A percentile compares a stretch with the other conserved stretches of the same genome.
Evolutionary conservation across 2,888 invertebrate species (phyloP).

Genomic region (Lumbricus terrestris): DNA sequence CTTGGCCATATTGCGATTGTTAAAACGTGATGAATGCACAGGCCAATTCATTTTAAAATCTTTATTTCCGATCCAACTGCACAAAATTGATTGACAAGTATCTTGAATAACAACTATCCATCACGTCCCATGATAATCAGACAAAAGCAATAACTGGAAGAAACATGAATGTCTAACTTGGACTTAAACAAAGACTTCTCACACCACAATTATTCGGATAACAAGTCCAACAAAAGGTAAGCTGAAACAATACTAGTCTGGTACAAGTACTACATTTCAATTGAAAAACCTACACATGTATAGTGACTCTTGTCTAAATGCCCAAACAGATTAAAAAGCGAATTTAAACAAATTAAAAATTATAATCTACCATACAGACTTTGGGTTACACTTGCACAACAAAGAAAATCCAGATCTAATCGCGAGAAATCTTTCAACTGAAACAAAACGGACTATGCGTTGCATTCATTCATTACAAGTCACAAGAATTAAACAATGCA

Average conservation of each 20-base stretch:
- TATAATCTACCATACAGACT: too few species aligned
- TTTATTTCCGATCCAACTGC: neutral
- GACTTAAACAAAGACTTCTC: neutral
- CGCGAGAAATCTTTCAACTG: neutral
- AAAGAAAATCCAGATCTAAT: neutral
- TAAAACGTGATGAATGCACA: too few species aligned
- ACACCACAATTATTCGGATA: neutral
- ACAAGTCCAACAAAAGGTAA: neutral
- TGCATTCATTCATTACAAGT: neutral
- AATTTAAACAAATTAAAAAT: neutral
- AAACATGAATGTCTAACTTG: neutral
- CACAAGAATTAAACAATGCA: neutral
- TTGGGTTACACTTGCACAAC: neutral
- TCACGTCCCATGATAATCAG: neutral
- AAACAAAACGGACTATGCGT: neutral
- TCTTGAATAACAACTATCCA: neutral
- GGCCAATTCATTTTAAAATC: too few species aligned
- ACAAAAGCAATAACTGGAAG: neutral
- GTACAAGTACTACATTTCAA: neutral
- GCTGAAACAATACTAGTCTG: neutral
- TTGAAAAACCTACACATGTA: neutral
- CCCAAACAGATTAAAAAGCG: neutral
- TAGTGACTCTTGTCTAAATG: neutral
- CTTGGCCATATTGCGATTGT: too few species aligned
- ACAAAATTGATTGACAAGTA: too few species aligned